phyloP scores from a whole-genome alignment of 2,113 vertebrate species.

The Apeltes quadracus region DNA sequence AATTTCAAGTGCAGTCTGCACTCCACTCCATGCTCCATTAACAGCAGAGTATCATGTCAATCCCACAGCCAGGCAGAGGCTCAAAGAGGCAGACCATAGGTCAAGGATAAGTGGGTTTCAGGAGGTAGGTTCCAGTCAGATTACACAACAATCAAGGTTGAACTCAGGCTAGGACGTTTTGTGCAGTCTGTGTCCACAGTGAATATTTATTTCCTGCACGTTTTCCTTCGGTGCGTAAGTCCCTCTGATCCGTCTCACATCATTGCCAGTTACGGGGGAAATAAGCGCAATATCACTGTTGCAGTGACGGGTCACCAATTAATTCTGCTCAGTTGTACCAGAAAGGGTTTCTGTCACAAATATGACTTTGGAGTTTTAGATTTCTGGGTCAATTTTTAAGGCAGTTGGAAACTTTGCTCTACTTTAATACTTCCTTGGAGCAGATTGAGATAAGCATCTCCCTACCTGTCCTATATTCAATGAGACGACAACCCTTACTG shows the following conservation, averaged over 20 bases:
- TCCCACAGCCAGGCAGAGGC: conserved; percentile 35
- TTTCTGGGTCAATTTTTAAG: conserved; percentile 70
- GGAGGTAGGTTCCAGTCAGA: conserved; percentile 39
- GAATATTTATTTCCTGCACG: conserved; percentile 21
- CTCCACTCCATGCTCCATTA: conserved; percentile 47
- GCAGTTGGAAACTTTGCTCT: conserved; percentile 53
- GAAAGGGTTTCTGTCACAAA: conserved; percentile 60
- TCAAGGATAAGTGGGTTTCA: conserved; percentile 48
- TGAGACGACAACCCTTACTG: conserved; percentile 57
- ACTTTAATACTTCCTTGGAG: conserved; percentile 66
- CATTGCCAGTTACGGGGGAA: conserved; percentile 30
- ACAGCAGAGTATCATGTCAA: conserved; percentile 46
- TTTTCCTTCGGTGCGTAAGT: conserved; percentile 11
- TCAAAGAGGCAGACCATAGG: conserved; percentile 41
- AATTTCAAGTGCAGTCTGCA: conserved; percentile 42
- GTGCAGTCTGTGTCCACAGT: conserved; percentile 23
- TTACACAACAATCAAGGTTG: conserved; percentile 60
- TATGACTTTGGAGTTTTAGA: conserved; percentile 65
- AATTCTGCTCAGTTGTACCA: conserved; percentile 49
- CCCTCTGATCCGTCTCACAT: conserved; percentile 22
- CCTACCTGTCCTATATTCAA: conserved; percentile 63
- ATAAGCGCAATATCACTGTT: conserved; percentile 20
- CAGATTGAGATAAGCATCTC: conserved; percentile 73
- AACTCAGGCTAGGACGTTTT: conserved; percentile 38
- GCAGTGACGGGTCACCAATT: conserved; percentile 16